Percentiles rank a stretch among this genome's conserved stretches.
These are phyloP conservation scores for Lymantria dispar DNA, from an alignment of 2,888 invertebrate species.

Conservation along the genomic window DNA sequence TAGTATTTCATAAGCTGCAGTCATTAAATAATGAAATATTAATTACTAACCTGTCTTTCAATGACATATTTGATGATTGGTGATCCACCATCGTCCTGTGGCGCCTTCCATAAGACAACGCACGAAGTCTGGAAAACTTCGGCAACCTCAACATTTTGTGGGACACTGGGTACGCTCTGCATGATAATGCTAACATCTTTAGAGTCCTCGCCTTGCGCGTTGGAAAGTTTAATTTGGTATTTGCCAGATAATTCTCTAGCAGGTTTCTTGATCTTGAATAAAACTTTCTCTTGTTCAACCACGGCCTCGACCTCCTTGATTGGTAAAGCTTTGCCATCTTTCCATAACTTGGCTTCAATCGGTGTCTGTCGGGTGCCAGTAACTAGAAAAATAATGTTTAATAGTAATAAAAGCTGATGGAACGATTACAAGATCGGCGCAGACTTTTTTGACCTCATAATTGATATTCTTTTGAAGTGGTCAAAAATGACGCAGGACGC, in stretches of 20 bases:
- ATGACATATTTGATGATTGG: slow-evolving; percentile 93
- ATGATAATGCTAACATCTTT: slow-evolving; percentile 92
- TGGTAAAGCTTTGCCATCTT: slow-evolving; percentile 94
- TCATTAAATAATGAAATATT: not conserved
- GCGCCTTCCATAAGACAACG: slow-evolving; percentile 92
- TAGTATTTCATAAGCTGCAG: too few species aligned
- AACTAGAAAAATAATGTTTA: slow-evolving; percentile 78
- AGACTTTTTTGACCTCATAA: not conserved
- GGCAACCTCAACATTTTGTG: slow-evolving; percentile 91
- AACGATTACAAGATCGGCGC: too few species aligned
- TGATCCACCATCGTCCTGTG: slow-evolving; percentile 94
- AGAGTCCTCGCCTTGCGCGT: slow-evolving; percentile 95
- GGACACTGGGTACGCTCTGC: slow-evolving; percentile 94
- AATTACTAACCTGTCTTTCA: slow-evolving; percentile 85
- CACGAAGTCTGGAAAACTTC: slow-evolving; percentile 95
- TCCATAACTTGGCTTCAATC: slow-evolving; percentile 94
- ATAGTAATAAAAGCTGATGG: not conserved
- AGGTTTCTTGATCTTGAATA: slow-evolving; percentile 96
- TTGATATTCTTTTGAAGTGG: too few species aligned
- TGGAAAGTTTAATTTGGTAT: slow-evolving; percentile 96
- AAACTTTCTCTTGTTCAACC: slow-evolving; percentile 95
- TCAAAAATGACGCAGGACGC: too few species aligned
- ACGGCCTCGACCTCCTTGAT: slow-evolving; percentile 94
- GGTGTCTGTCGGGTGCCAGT: slow-evolving; percentile 93
- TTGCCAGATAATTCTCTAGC: slow-evolving; percentile 92